Evolutionary conservation across 2,888 invertebrate genomes (phyloP).

Genomic region (Lomographa bimaculata): DNA sequence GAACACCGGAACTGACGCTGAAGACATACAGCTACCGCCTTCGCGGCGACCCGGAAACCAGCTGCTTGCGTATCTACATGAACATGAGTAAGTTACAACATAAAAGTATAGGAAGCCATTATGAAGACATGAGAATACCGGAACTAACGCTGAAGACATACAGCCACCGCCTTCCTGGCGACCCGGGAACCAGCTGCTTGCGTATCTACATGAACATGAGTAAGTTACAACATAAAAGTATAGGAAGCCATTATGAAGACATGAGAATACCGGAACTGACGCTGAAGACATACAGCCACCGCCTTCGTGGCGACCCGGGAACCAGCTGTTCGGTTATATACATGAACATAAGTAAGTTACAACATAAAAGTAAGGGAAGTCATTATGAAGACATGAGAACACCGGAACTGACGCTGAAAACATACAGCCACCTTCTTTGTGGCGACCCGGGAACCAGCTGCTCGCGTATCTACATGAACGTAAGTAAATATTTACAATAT

Average conservation of each 20-base stretch:
- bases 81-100: conserved; percentile 85
- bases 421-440: conserved; percentile 87
- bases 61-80: conserved; percentile 96
- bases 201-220: conserved; percentile 96
- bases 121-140: conserved; percentile 84
- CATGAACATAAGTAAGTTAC: conserved; percentile 90
- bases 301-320: conserved; percentile 93
- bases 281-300: conserved; percentile 84
- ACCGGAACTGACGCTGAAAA: conserved; percentile 73
- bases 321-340: conserved; percentile 94
- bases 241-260: conserved; percentile 85
- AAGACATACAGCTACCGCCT: conserved; percentile 84
- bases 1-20: conserved; percentile 73
- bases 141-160: conserved; percentile 64
- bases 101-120: conserved; percentile 88
- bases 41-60: conserved; percentile 94
- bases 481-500: conserved; percentile 56
- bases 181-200: conserved; percentile 92
- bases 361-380: conserved; percentile 86
- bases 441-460: conserved; percentile 93
- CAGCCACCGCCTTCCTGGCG: conserved; percentile 92
- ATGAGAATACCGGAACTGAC: conserved; percentile 81
- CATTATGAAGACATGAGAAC: conserved; percentile 85
- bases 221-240: conserved; percentile 83
- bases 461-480: conserved; percentile 98